phyloP scores from a whole-genome alignment of 2,797 vertebrate genomes.

The Intellagama lesueurii region DNA sequence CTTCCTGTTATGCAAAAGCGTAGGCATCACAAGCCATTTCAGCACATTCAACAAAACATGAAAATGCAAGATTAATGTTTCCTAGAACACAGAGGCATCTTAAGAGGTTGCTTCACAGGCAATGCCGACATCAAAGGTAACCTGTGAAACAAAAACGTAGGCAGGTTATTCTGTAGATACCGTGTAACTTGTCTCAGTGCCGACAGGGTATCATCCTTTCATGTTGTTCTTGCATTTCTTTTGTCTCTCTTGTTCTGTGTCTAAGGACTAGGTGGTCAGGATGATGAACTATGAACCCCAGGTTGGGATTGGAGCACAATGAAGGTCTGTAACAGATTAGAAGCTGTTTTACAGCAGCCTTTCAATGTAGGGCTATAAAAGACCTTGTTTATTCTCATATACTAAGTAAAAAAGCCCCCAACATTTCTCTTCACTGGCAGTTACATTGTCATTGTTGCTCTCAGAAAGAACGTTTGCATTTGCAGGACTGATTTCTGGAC shows the following conservation, averaged over 20 bases:
- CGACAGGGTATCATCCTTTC: conserved; percentile 23
- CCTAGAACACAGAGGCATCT: not conserved
- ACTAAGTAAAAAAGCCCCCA: no score
- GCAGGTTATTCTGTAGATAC: not conserved
- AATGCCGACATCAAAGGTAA: conserved; percentile 50
- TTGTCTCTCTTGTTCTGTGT: not conserved
- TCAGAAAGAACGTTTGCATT: no score
- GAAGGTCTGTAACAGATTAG: no score
- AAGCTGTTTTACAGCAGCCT: not conserved
- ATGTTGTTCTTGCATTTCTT: not conserved
- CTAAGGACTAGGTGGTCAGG: not conserved
- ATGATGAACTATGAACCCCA: not conserved
- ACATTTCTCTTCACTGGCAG: no score
- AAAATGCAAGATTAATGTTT: conserved; percentile 19
- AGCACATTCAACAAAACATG: conserved; percentile 46
- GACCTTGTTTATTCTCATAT: no score
- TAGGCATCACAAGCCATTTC: conserved; percentile 35
- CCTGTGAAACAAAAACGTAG: conserved; percentile 11
- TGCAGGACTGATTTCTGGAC: no score
- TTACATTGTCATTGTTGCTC: no score
- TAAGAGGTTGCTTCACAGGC: conserved; percentile 7
- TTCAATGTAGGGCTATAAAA: not conserved
- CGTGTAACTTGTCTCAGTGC: conserved; percentile 9
- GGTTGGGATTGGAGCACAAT: not conserved
- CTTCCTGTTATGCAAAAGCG: conserved; percentile 46